Base-by-base conservation (phyloP, 2,888 invertebrate genomes). In the Mythimna ferrago region DNA sequence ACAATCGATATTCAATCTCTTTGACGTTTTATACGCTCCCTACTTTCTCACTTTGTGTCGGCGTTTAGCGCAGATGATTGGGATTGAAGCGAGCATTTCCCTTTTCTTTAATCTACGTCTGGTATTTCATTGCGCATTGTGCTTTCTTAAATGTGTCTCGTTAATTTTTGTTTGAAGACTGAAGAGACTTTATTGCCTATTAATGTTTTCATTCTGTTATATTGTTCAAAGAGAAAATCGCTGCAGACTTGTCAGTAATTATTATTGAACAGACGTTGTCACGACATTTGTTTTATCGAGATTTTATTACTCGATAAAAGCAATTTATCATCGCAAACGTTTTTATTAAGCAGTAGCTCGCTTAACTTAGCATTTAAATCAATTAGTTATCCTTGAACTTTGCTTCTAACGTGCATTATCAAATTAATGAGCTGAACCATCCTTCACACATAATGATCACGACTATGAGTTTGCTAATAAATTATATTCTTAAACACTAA, bases 1-100 rank as follows among this genome's bases (percentile, higher is more conserved):
- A 93, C 94, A 96, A 96, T 96, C 96, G 95, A 96, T 96, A 96
- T 95, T 96, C 96, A 96, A 95, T 96, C 95, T 96, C 95, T 95
- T 95, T 95, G 94, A 94, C 94, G 93, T 94, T 93, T 93, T 93
- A 93, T 93, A 90, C 93, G 92, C 92, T 93, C 93, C 93, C 92
- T 90, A 93, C 92, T 93, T 94, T 93, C 93, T 93, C 94, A 94
- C 94, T 94, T 94, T 93, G 93, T 93, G 93, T 91, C 91, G 93
- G 89, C 93, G 93, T 94, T 95, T 94, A 94, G 91, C 91, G 90
- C 89, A 88, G 85, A 92, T 93, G 92, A 94, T 94, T 92, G 92
- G 88, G 90, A 93, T 92, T 89, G 92, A 81, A 85, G 89, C 89
- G 89, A 90, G 89, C 88, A 90, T 90, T 91, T 90, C 86, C 87